Conservation (phyloP, 2,113 vertebrate species). For the Geococcyx californianus region DNA sequence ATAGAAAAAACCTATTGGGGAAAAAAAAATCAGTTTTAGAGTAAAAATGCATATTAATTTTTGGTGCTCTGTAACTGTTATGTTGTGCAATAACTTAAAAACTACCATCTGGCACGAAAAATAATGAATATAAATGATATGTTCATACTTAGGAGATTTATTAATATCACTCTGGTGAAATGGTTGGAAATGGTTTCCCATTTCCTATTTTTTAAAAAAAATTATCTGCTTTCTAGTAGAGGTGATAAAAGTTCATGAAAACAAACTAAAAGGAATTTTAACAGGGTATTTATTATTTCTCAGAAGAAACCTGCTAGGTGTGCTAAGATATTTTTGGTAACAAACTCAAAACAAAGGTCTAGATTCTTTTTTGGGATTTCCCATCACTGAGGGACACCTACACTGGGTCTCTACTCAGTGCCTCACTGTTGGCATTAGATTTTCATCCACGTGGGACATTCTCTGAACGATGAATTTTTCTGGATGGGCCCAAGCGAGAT, state of each 20-base stretch:
- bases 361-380: not conserved
- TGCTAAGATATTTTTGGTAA: not conserved
- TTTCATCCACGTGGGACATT: not conserved
- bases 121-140: not conserved
- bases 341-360: not conserved
- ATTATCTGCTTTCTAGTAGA: not conserved
- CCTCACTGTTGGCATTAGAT: not conserved
- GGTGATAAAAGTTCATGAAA: not conserved
- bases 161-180: not conserved
- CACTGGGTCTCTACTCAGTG: not conserved
- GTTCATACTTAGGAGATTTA: not conserved
- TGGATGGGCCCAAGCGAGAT: not conserved
- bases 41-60: not conserved
- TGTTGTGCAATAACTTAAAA: not conserved
- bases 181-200: not conserved
- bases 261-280: not conserved
- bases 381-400: not conserved
- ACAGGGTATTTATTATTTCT: not conserved
- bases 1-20: not conserved
- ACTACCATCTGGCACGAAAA: not conserved
- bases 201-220: not conserved
- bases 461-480: not conserved
- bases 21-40: not conserved
- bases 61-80: not conserved
- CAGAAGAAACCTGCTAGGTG: not conserved